Conservation (phyloP, 1,140 invertebrate species). For the Glossosoma conforme region DNA sequence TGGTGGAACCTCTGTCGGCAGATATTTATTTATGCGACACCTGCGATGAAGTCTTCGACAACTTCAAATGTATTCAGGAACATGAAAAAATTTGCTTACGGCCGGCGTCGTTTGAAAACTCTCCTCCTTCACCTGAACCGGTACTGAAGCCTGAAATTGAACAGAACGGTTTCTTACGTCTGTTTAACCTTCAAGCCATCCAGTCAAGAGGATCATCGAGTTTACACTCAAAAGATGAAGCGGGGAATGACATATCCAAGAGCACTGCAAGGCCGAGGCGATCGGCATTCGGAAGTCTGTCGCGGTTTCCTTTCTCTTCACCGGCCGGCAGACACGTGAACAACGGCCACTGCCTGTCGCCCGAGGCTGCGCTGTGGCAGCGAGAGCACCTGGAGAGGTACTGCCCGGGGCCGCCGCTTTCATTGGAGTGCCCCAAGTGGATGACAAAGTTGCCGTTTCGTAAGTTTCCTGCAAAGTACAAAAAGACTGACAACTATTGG, state of each 20-base stretch:
- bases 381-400: constrained; percentile 42
- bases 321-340: constrained; percentile 41
- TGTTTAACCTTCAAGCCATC: constrained; percentile 10
- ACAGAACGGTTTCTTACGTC: constrained; percentile 17
- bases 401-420: constrained; percentile 31
- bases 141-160: constrained; percentile 10
- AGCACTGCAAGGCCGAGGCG: too few relatives aligned
- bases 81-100: constrained; percentile 43
- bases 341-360: constrained; percentile 27
- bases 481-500: constrained; percentile 47
- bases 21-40: constrained; percentile 71
- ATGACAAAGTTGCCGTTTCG: constrained; percentile 41
- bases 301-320: constrained; percentile 45
- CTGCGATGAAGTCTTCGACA: constrained; percentile 58
- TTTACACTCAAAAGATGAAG: neutral
- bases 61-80: constrained; percentile 38
- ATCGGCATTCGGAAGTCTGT: constrained; percentile 8
- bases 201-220: neutral
- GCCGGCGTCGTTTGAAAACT: neutral
- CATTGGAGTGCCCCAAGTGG: constrained; percentile 14
- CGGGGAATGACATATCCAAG: constrained; percentile 7
- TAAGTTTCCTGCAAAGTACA: constrained; percentile 43
- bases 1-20: constrained; percentile 51
- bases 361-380: constrained; percentile 1
- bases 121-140: constrained; percentile 6